Base-by-base conservation (phyloP, 2,113 vertebrate genomes). In the Caloenas nicobarica region DNA sequence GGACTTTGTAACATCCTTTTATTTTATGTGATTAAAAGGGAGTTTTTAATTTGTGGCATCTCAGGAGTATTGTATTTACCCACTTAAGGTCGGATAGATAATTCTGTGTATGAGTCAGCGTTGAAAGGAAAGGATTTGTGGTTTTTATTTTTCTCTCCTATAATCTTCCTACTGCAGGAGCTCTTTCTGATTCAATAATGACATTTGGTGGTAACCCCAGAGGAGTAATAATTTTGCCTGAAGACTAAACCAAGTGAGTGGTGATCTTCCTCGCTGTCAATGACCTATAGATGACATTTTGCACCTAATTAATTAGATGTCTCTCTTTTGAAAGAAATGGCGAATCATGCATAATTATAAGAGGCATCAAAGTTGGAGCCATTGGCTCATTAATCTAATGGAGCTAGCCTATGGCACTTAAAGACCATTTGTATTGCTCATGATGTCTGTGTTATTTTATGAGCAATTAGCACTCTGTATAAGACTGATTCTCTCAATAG, bases 201-300 rank as follows among this genome's bases (percentile, higher is more conserved):
- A 97, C 94, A 98, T 98, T 98, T 98, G 91, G 91, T 97, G 58
- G 16, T 89, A 97, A 97, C 97, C 95, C 54, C 96, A 93, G 50
- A 96, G 66, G 95, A 97, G 73, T 92, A 96, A 97, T 96, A 97
- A 90, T 92, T 97, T 98, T 90, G 91, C 88, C 94, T 93, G 88
- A 95, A 93, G 91, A 97, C 80, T 95, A 97, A 96, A 97, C 69
- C 3, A 3, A 96, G 89, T 89, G 91, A 96, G 90, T 92, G 88
- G 93, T 97, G 95, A 97, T 97, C 93, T 97, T 97, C 94, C 82
- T 96, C 94, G 91, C 93, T 98, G 96, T 97, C 96, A 97, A 96
- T 96, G 98, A 98, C 98, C 98, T 98, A 98, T 97, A 97, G 93
- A 96, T 98, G 98, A 98, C 97, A 98, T 98, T 98, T 98, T 96